A percentile compares a stretch with the other conserved stretches of the same genome.
Evolutionary conservation across 2,797 vertebrate species (phyloP).

Genomic region (Dallia pectoralis): DNA sequence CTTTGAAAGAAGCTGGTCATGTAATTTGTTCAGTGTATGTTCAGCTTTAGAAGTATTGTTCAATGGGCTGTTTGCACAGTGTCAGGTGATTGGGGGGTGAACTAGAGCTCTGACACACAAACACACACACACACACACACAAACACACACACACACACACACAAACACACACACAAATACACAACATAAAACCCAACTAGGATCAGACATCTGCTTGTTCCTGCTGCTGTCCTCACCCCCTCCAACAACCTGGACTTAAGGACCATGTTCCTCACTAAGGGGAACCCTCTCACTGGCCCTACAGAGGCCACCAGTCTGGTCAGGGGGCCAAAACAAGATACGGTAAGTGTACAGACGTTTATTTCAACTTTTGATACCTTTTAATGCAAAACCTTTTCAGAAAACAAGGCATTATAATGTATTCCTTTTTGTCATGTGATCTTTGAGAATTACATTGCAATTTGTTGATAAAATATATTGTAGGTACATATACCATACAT

Average conservation of each 20-base stretch:
- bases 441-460: not conserved
- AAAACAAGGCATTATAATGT: not conserved
- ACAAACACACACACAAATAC: not conserved
- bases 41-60: not conserved
- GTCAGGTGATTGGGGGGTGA: not conserved
- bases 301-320: conserved; percentile 45
- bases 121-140: not conserved
- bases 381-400: not conserved
- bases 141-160: not conserved
- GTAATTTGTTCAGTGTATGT: not conserved
- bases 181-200: conserved; percentile 7
- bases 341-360: conserved; percentile 28
- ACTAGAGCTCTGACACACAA: not conserved
- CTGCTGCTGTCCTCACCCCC: not conserved
- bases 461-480: not conserved
- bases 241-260: not conserved
- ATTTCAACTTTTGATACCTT: not conserved
- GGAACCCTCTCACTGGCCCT: not conserved
- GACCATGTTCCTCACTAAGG: conserved; percentile 32
- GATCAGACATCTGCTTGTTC: conserved; percentile 15
- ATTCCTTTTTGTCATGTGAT: not conserved
- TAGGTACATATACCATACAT: not conserved
- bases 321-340: conserved; percentile 4
- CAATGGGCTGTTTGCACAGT: conserved; percentile 5
- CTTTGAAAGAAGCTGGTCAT: not conserved